Base-by-base conservation (phyloP, 1,140 invertebrate species). In the Zaprionus inermis region DNA sequence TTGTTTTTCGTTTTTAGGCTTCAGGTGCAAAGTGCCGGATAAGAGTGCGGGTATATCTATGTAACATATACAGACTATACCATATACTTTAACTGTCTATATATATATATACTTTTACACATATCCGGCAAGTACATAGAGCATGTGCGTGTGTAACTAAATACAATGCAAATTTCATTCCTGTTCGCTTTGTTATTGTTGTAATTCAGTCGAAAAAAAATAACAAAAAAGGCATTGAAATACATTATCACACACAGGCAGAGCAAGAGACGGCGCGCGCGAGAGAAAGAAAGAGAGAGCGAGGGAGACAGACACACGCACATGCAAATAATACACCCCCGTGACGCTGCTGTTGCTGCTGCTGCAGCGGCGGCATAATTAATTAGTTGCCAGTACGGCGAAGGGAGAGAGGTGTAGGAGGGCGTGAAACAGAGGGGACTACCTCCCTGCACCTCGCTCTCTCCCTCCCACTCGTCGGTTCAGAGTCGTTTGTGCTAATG, bases 331-430 rank as follows among this genome's bases (percentile, higher is more conserved):
- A 73, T 82, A 82, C 83, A 88, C 84, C 84, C 84, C 84, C 84
- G 86, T 86, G 83, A 86, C 83, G 83, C 78, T 54, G 72, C 58
- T 79, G 83, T 77, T n/a, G 36, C 36, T 38, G 72, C 58, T 88
- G 83, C 84, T 84, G 84, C 71, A 78, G 80, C 84, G 84, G 84
- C 71, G 84, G 80, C 84, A 89, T 89, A 89, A 89, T 89, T 89
- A 88, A 89, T 89, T 89, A 89, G 84, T 80, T 75, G 82, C 70
- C 76, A 79, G 63, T 73, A 68, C 65, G 72, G 67, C 67, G 54
- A 64, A 20, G 9, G 54, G 64, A 22, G n/a, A 18, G 18, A 59
- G 57, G 18, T 7, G 16, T 5, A 32, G 20, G 2, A 11, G 28
- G 24, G 18, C 18, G 58, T n/a, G 28, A 18, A n/a, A 28, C 22